Evolutionary conservation across 1,140 invertebrate species (phyloP).

Genomic region (Drosophila ambigua): DNA sequence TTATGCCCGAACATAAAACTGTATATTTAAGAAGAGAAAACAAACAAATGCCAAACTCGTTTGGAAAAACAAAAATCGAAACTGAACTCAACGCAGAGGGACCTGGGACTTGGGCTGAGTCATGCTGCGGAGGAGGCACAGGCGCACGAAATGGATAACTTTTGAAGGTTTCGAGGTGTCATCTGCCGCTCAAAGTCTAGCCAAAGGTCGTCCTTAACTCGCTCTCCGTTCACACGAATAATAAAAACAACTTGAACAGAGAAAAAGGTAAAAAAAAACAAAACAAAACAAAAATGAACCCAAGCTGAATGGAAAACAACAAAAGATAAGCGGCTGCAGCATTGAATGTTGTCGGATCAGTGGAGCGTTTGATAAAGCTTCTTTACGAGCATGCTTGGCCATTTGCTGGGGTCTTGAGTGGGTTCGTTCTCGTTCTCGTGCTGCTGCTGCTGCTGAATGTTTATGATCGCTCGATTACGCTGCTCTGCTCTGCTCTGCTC

Average conservation of each 20-base stretch:
- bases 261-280: constrained; percentile 1
- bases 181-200: constrained; percentile 53
- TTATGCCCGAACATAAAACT: constrained; percentile 34
- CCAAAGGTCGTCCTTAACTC: constrained; percentile 56
- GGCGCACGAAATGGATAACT: constrained; percentile 46
- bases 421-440: constrained; percentile 34
- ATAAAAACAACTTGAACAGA: not conserved
- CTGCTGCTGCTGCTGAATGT: constrained; percentile 6
- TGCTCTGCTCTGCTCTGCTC: not conserved
- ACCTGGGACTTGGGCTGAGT: constrained; percentile 26
- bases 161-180: constrained; percentile 47
- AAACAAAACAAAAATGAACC: constrained; percentile 3
- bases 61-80: constrained; percentile 27
- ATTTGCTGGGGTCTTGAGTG: constrained; percentile 18
- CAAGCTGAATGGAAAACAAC: constrained; percentile 1
- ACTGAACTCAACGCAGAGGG: not conserved
- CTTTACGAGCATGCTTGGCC: constrained; percentile 35
- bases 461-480: constrained; percentile 29
- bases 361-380: constrained; percentile 60
- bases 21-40: constrained; percentile 12
- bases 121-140: constrained; percentile 47
- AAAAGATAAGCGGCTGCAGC: constrained; percentile 5
- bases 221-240: constrained; percentile 49
- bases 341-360: constrained; percentile 52
- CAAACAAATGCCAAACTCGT: constrained; percentile 48